Evolutionary conservation across 2,113 vertebrate species (phyloP), one percentile per base, ranked within the genome.

Genomic region (Scopus umbretta): DNA sequence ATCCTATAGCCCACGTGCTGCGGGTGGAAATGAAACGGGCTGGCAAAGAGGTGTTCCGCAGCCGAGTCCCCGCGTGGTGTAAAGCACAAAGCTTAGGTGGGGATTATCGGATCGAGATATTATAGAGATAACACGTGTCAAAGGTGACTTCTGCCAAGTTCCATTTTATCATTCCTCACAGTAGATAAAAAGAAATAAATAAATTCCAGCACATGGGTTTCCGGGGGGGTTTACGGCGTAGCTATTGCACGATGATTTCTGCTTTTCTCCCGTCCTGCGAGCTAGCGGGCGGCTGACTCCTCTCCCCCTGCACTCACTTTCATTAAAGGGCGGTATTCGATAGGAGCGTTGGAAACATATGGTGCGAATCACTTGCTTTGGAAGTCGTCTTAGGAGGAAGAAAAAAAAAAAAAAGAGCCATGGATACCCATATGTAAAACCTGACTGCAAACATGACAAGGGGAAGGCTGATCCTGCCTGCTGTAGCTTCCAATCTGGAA

Each of bases 1-100:
- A 49, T 0, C 68, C 42, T 16, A 0, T 1, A 19, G 27, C 43
- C 50, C 29, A 3, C 2, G 9, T 16, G 6, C 66, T 13, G n/a
- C 1, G 23, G 52, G 45, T 7, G 85, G 67, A 3, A 20, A 4
- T 0, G 42, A 11, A 23, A 5, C 1, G 29, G 52, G 53, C 66
- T n/a, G 62, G 53, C 10, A 4, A 30, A 2, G 74, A 8, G 71
- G 7, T 3, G 2, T 13, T 6, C 19, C 8, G 4, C 58, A 16
- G 70, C 38, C 4, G 3, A 1, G 27, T 16, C 72, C 34, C 32
- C 11, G 4, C 6, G 38, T 4, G 49, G 92, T 70, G 90, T 63
- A 10, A 14, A 38, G 94, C 88, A 38, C 92, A 62, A 38, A 88
- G 72, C 88, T 17, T 7, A 0, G 27, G 63, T 8, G 4, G 36